Evolutionary conservation across 2,888 invertebrate genomes (phyloP), one percentile per base, ranked within the genome.

Genomic region (Hirudinaria manillensis): DNA sequence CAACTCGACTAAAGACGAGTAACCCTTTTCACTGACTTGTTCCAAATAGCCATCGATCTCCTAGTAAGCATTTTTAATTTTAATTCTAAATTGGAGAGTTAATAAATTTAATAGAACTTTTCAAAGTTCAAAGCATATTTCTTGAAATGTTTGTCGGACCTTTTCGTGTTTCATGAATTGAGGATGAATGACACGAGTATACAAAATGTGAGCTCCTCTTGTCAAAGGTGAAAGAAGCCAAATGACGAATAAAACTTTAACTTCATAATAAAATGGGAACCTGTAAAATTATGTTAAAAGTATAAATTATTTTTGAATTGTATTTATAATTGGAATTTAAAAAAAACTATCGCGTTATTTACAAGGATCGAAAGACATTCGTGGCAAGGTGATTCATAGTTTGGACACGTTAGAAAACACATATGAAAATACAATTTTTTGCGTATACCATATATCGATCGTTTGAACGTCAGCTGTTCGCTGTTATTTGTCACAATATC

Each of bases 231-330:
- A 94, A 75, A 97, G 88, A 80, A 98, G 89, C 97, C 97, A 98
- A 80, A 97, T 87, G 78, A 98, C 93, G 83, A 97, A 89, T 77
- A 95, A 89, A 81, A 97, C 94, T 89, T 98, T 98, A 83, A 96
- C 90, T 88, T 97, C 97, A 88, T 97, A 97, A 88, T 98, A 98
- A 89, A 98, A 96, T 76, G 97, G 97, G 86, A 98, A 92, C 91
- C 91, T 91, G 83, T 10, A 27, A 19, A 45, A 70, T 24, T 45
- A 70, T 34, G 1, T 6, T 13, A 24, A n/a, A 34, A 13, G 32
- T 29, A 29, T 10, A 61, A 53, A 27, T 29, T 61, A 61, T 19
- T 19, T n/a, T 7, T 32, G 16, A 1, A 68, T 68, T 13, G 6
- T 32, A 27, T 16, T 1, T 27, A 61, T 61, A 6, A 61, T 21